Conservation (phyloP, 2,113 vertebrate species). For the Ictalurus furcatus region DNA sequence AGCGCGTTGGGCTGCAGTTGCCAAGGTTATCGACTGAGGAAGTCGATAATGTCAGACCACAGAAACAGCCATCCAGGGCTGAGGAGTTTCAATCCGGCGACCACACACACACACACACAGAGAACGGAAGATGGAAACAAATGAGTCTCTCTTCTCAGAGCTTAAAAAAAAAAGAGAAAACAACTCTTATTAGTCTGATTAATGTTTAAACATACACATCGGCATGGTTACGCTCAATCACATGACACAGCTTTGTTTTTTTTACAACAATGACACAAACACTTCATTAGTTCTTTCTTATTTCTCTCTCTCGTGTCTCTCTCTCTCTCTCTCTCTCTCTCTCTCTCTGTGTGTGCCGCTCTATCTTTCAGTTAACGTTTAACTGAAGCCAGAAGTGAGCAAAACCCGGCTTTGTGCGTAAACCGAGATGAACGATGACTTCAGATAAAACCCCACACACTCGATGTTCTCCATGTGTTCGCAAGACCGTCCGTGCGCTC, state of each 20-base stretch:
- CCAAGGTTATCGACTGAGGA: constrained; percentile 70
- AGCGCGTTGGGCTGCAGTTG: constrained; percentile 60
- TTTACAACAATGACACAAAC: constrained; percentile 7
- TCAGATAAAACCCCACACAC: constrained; percentile 14
- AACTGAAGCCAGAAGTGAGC: constrained; percentile 12
- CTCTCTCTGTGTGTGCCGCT: not conserved
- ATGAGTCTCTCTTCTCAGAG: constrained; percentile 18
- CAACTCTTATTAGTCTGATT: constrained; percentile 3
- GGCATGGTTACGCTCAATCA: not conserved
- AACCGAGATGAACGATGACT: constrained; percentile 10
- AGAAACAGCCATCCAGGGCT: constrained; percentile 68
- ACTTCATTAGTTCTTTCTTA: not conserved
- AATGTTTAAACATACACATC: not conserved
- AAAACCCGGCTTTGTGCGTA: not conserved
- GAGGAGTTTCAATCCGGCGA: constrained; percentile 54
- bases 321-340: not conserved
- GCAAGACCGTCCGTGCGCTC: not conserved
- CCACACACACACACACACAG: constrained; percentile 38
- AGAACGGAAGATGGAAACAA: constrained; percentile 57
- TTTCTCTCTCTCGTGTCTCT: not conserved
- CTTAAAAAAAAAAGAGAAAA: constrained; percentile 3
- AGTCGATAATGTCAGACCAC: constrained; percentile 78
- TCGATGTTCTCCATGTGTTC: constrained; percentile 16
- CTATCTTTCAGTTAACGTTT: not conserved
- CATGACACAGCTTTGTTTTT: not conserved